Evolutionary conservation across 1,140 invertebrate genomes (phyloP), one percentile per base, ranked within the genome.

Genomic region (Leptinotarsa undecemlineata): DNA sequence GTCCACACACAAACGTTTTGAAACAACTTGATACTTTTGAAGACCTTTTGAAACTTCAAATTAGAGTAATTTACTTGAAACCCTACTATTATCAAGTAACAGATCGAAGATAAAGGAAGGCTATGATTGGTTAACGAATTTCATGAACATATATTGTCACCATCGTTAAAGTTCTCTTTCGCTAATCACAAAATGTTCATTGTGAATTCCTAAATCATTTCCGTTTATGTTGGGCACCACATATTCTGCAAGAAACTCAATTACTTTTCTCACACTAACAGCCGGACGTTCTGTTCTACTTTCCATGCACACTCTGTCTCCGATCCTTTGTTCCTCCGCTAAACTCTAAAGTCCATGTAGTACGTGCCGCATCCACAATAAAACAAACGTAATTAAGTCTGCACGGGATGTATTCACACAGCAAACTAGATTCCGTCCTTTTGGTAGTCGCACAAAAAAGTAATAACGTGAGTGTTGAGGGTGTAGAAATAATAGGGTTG

Each of bases 341-440:
- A n/a, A 70, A 70, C 47, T 60, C 57, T 60, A 70, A 70, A 70
- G 68, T 70, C 68, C 68, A 70, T 70, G 20, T 70, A 70, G 68
- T 70, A 70, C 68, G 68, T 70, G 68, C 68, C 68, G 51, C 26
- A 57, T 70, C 68, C 68, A 26, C 68, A 70, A 70, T 70, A 70
- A 70, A 70, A 70, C 68, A 57, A 70, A 70, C 48, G 68, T 70
- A 70, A 70, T 70, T 70, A 70, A 70, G 68, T 70, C 68, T 57
- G 48, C 19, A 23, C 26, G 51, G 68, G 47, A 70, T 57, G 68
- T 70, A 70, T 70, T 70, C 68, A 57, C 68, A 70, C 68, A 70
- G 68, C 68, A 70, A 70, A 70, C 68, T 70, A 70, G 68, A 70
- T 70, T 57, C 68, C 57, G 68, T 70, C 68, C 68, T 70, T 70